phyloP scores from a whole-genome alignment of 2,797 vertebrate genomes.

The Poecilia gillii region DNA sequence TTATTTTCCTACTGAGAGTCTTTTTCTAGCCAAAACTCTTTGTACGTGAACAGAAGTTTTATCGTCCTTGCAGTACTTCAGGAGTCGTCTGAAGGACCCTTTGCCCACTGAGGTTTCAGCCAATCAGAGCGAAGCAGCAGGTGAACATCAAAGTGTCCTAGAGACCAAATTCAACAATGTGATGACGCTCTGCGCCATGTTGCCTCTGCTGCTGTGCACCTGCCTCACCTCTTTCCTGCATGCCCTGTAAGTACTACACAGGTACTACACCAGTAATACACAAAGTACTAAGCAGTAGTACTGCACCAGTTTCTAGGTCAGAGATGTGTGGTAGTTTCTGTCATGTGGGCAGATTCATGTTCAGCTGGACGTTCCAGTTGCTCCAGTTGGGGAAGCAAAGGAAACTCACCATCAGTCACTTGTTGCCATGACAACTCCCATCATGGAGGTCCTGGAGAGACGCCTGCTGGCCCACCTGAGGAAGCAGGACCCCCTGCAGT shows the following conservation, averaged over 20 bases:
- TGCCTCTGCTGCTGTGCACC: slow-evolving; percentile 90
- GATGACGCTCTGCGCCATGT: slow-evolving; percentile 94
- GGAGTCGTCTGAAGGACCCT: slow-evolving; percentile 77
- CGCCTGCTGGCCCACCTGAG: too few species aligned
- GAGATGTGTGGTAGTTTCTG: background rate
- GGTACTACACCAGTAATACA: background rate
- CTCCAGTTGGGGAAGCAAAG: too few species aligned
- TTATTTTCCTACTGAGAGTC: background rate
- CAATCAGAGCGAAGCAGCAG: slow-evolving; percentile 40
- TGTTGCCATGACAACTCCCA: too few species aligned
- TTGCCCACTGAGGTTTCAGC: background rate
- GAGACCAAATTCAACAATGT: slow-evolving; percentile 90
- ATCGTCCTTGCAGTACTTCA: slow-evolving; percentile 87
- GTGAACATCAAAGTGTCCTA: slow-evolving; percentile 55
- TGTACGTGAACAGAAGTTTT: background rate
- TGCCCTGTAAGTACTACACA: slow-evolving; percentile 31
- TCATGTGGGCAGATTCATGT: background rate
- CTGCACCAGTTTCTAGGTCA: background rate
- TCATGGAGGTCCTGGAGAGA: too few species aligned
- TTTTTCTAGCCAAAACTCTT: background rate
- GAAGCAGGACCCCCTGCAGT: too few species aligned
- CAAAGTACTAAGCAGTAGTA: background rate
- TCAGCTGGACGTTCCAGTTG: too few species aligned
- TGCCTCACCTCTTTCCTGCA: slow-evolving; percentile 94
- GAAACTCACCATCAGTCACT: background rate